Base-by-base conservation (phyloP, 2,888 invertebrate species). In the Eupithecia dodoneata region DNA sequence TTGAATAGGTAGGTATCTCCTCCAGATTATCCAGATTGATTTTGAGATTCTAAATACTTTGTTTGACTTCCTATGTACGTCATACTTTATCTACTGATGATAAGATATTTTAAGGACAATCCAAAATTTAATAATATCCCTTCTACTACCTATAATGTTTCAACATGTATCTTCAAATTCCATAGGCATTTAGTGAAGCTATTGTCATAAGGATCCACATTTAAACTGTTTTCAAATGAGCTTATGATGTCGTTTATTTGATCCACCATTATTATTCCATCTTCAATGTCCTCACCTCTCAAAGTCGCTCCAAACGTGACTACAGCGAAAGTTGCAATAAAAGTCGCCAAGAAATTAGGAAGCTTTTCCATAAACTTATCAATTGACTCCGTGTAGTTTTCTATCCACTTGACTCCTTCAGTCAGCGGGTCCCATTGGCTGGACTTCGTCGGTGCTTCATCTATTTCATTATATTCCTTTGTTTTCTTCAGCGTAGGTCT, bases 271-370 rank as follows among this genome's bases (percentile, higher is more conserved):
- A 18, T 59, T 18, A 3, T 10, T 10, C 59, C n/a, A 12, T 15
- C 10, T 42, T 42, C 13, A 66, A 66, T 66, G 18, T 30, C 3
- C n/a, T 65, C 87, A 96, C 97, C 97, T 93, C 96, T 95, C 63
- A 96, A 91, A 0, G 96, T 96, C 12, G 96, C 93, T 72, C 97
- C 97, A 67, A 97, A 92, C 15, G 96, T 92, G 85, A 97, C 96
- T 42, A 97, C 92, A 0, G 96, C 96, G 0, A 96, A 83, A 0
- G 96, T 96, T 0, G 96, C 96, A 15, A 97, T 91, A 73, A 96
- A 89, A 4, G 95, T 94, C 45, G 93, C 94, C 6, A 96, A 85
- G 78, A 93, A 94, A 6, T 94, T 93, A 0, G 97, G 97, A 6
- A 97, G 74, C 79, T 91, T 93, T 47, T 92, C 90, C 90, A 96